Conservation (phyloP, 2,113 vertebrate species). For the Cebidichthys violaceus region DNA sequence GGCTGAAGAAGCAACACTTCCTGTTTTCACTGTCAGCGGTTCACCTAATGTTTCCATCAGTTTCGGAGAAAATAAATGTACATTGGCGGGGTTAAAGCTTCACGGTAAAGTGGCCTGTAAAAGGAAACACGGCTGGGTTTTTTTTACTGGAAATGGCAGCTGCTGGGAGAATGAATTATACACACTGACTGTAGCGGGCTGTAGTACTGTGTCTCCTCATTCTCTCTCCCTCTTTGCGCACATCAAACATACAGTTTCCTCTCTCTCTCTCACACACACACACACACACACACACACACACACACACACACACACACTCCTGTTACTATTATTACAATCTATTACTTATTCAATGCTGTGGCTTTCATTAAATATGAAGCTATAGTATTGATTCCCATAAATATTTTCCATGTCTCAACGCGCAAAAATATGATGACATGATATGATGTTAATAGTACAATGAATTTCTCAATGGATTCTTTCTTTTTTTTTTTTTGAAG, state of each 20-base stretch:
- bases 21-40: conserved; percentile 2
- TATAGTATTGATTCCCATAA: neutral
- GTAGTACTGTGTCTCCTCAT: conserved; percentile 5
- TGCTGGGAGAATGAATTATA: conserved; percentile 34
- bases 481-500: neutral
- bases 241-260: neutral
- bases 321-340: conserved; percentile 46
- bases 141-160: conserved; percentile 11
- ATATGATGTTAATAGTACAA: conserved; percentile 29
- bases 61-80: neutral
- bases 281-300: too few relatives aligned
- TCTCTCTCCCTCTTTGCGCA: conserved; percentile 23
- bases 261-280: neutral
- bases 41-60: conserved; percentile 4
- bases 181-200: conserved; percentile 2
- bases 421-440: neutral
- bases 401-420: neutral
- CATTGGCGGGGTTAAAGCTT: neutral
- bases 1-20: conserved; percentile 1
- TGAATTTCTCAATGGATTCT: neutral
- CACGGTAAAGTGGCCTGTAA: neutral
- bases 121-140: neutral
- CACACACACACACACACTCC: conserved; percentile 2
- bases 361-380: conserved; percentile 42
- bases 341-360: conserved; percentile 49